Percentiles rank a stretch among this genome's conserved stretches.
These are phyloP conservation scores for Rhagium mordax DNA, from an alignment of 2,888 invertebrate species.

Conservation along the genomic window DNA sequence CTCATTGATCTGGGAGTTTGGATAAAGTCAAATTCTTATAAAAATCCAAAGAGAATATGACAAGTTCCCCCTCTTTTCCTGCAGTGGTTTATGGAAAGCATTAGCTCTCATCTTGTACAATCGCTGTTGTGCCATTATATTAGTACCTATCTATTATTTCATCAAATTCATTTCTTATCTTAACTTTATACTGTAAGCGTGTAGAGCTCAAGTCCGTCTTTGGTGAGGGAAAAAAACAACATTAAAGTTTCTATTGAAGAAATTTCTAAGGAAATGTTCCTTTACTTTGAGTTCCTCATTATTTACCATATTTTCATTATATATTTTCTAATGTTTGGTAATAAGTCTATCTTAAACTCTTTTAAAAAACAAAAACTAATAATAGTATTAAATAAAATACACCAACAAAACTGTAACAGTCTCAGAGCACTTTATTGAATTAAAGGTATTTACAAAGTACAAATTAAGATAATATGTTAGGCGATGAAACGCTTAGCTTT, in stretches of 20 bases:
- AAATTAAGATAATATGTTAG: too few species aligned
- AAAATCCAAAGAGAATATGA: slow-evolving; percentile 49
- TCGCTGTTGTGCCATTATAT: background rate
- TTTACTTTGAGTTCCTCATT: too few species aligned
- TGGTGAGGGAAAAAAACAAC: slow-evolving; percentile 7
- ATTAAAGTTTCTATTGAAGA: slow-evolving; percentile 4
- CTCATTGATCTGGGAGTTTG: slow-evolving; percentile 37
- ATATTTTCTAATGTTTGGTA: too few species aligned
- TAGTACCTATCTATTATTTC: background rate
- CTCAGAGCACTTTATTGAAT: too few species aligned
- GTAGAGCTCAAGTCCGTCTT: slow-evolving; percentile 14
- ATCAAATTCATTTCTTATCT: background rate
- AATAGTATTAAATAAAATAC: too few species aligned
- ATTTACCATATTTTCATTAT: too few species aligned
- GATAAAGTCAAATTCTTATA: slow-evolving; percentile 38
- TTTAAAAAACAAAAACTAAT: too few species aligned
- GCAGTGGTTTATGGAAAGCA: slow-evolving; percentile 2
- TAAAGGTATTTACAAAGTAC: too few species aligned
- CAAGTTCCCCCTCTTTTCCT: slow-evolving; percentile 16
- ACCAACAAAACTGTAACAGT: too few species aligned
- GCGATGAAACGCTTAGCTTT: too few species aligned
- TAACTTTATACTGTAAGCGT: background rate
- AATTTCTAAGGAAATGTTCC: slow-evolving; percentile 15
- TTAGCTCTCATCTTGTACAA: slow-evolving; percentile 11
- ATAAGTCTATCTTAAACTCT: too few species aligned